These are phyloP conservation scores for Cryptocephalus primarius DNA, from an alignment of 2,888 invertebrate genomes.

Conservation along the genomic window DNA sequence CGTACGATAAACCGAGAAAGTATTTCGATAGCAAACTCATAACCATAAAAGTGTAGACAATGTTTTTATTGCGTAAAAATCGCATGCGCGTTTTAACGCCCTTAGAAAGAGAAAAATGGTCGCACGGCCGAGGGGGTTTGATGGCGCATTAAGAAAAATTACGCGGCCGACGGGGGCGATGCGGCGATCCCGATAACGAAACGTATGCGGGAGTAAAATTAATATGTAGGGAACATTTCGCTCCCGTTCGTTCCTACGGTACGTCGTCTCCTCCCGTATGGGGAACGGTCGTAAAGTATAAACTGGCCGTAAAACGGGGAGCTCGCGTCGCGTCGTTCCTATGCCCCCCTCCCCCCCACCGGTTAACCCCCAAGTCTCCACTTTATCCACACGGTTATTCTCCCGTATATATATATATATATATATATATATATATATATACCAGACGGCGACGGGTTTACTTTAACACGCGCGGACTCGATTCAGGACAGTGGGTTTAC, in stretches of 20 bases:
- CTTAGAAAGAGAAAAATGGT: conserved; percentile 5
- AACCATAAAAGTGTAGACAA: conserved; percentile 1
- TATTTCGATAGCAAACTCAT: too few species aligned
- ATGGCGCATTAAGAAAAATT: conserved; percentile 1
- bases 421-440: conserved; percentile 2
- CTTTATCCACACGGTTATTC: conserved; percentile 7
- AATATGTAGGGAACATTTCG: conserved; percentile 31
- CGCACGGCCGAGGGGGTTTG: conserved; percentile 15
- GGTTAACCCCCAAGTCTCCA: not conserved
- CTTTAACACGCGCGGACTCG: conserved; percentile 15
- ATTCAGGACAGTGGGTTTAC: conserved; percentile 14
- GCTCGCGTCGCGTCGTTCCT: not conserved
- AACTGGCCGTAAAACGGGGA: conserved; percentile 30
- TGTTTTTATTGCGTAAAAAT: conserved; percentile 3
- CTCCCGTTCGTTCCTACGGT: conserved; percentile 28
- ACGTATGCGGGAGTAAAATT: conserved; percentile 30
- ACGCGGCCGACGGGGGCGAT: conserved; percentile 11
- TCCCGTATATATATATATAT: too few species aligned
- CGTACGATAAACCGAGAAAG: too few species aligned
- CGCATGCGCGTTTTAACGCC: conserved; percentile 4
- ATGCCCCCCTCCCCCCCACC: too few species aligned
- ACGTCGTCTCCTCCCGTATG: conserved; percentile 23
- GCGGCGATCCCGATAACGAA: conserved; percentile 20
- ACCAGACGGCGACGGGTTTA: conserved; percentile 17
- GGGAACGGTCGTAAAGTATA: conserved; percentile 29